phyloP scores from a whole-genome alignment of 1,140 invertebrate species.

The Chrysomallon squamiferum region DNA sequence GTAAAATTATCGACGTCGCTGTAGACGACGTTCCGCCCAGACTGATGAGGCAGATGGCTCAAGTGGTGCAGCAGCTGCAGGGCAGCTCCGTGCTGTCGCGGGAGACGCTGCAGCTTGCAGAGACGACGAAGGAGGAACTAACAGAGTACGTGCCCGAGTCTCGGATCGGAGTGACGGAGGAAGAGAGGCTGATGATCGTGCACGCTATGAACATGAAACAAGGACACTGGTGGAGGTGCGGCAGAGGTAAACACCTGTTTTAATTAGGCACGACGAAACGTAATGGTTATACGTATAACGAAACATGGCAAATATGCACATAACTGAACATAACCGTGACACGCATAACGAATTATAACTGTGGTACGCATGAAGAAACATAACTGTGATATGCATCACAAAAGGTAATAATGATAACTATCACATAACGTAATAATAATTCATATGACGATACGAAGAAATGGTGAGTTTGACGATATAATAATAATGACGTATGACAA shows the following conservation, averaged over 20 bases:
- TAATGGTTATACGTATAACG: too few relatives aligned
- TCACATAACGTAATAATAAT: too few relatives aligned
- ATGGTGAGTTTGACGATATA: too few relatives aligned
- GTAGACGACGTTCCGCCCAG: neutral
- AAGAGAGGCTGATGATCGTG: slow-evolving; percentile 70
- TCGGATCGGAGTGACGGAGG: slow-evolving; percentile 62
- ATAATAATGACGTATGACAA: too few relatives aligned
- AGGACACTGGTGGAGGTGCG: slow-evolving; percentile 80
- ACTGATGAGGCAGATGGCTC: neutral
- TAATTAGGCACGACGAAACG: too few relatives aligned
- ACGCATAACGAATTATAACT: too few relatives aligned
- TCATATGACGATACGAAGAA: too few relatives aligned
- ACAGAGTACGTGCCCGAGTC: slow-evolving; percentile 36
- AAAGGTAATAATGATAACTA: too few relatives aligned
- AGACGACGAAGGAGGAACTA: slow-evolving; percentile 20
- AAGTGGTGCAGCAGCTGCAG: neutral
- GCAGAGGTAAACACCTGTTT: slow-evolving; percentile 63
- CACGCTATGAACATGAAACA: slow-evolving; percentile 68
- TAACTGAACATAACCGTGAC: too few relatives aligned
- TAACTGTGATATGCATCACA: too few relatives aligned
- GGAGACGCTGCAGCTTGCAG: neutral
- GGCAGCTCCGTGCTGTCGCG: neutral
- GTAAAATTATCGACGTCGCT: neutral
- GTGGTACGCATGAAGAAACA: too few relatives aligned
- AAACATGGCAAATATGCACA: too few relatives aligned